phyloP scores from a whole-genome alignment of 1,140 invertebrate species.

The Ostrea denselamellosa region DNA sequence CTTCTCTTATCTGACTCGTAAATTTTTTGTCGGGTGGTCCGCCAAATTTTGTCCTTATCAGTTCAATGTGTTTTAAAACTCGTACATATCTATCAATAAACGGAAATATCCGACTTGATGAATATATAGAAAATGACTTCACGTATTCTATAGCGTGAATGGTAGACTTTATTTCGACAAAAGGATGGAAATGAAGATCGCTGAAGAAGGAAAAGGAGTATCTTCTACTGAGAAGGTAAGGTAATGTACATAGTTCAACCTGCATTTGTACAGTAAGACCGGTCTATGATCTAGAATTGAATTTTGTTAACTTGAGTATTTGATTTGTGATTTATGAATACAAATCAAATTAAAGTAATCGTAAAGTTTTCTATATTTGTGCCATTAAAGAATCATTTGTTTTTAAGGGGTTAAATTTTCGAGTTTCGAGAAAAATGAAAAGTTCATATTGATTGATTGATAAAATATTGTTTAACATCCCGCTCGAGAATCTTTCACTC shows the following conservation, averaged over 20 bases:
- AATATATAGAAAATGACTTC: conserved; percentile 11
- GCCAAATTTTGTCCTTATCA: neutral
- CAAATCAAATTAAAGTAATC: too few species aligned
- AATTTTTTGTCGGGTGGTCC: neutral
- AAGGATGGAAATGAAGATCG: neutral
- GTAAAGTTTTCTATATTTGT: too few species aligned
- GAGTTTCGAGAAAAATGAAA: too few species aligned
- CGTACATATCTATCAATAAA: neutral
- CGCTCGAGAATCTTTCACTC: too few species aligned
- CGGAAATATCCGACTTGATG: neutral
- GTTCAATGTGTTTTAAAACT: conserved; percentile 1
- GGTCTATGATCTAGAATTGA: too few species aligned
- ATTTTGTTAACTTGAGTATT: too few species aligned
- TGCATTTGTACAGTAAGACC: neutral
- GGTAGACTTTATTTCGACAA: neutral
- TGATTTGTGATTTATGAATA: too few species aligned
- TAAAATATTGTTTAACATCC: too few species aligned
- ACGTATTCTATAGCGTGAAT: neutral
- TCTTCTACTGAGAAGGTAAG: neutral
- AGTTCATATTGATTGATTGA: too few species aligned
- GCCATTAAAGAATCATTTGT: too few species aligned
- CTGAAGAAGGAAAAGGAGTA: neutral
- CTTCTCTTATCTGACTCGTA: neutral
- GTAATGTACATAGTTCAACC: neutral
- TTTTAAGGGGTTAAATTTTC: too few species aligned